These are phyloP conservation scores for Papilio elwesi DNA, from an alignment of 2,888 invertebrate species.

Conservation along the genomic window DNA sequence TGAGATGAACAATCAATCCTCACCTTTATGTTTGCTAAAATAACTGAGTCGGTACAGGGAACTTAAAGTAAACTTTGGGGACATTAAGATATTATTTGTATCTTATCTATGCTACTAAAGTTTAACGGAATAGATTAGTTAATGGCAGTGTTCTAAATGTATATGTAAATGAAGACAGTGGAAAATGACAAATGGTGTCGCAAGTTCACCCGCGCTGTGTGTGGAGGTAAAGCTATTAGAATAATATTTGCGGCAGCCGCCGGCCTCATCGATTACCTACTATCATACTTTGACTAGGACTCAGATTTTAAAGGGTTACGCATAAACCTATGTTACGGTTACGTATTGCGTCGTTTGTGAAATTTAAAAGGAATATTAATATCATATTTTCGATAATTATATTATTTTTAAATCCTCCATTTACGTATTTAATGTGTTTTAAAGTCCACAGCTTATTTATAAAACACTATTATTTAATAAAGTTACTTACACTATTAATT, in stretches of 20 bases:
- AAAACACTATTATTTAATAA: too few relatives aligned
- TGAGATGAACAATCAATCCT: too few relatives aligned
- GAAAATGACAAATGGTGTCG: constrained; percentile 31
- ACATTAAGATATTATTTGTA: not conserved
- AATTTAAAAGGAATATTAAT: not conserved
- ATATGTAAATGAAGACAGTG: constrained; percentile 23
- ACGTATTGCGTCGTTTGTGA: not conserved
- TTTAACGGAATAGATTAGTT: constrained; percentile 19
- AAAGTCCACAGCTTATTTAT: too few relatives aligned
- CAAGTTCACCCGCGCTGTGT: constrained; percentile 21
- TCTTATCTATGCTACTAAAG: not conserved
- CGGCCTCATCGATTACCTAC: constrained; percentile 21
- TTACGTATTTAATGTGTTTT: too few relatives aligned
- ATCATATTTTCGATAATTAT: too few relatives aligned
- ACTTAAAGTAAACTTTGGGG: not conserved
- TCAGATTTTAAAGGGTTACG: not conserved
- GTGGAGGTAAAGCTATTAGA: constrained; percentile 20
- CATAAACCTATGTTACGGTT: not conserved
- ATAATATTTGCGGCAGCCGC: constrained; percentile 18
- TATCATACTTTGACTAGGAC: constrained; percentile 15
- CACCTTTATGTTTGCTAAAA: too few relatives aligned
- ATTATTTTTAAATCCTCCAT: too few relatives aligned
- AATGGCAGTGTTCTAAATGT: constrained; percentile 15
- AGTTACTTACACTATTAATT: too few relatives aligned
- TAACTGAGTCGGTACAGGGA: too few relatives aligned